Evolutionary conservation across 2,797 vertebrate genomes (phyloP), one percentile per base, ranked within the genome.

Genomic region (Megalops cyprinoides): DNA sequence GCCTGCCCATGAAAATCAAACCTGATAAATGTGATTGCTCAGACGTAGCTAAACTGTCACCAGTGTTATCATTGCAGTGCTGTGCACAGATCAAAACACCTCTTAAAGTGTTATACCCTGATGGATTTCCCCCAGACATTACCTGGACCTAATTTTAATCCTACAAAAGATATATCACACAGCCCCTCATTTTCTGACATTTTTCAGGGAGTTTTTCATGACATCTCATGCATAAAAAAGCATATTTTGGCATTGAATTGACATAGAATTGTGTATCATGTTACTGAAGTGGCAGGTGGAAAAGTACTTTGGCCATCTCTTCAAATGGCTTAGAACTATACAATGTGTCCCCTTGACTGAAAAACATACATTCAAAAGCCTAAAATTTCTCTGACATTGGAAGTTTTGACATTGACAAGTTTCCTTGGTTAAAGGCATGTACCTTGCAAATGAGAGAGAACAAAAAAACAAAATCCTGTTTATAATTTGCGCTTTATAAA

Each of bases 1-100:
- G n/a, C 53, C 31, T 78, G 56, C n/a, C 76, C 39, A 15, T 60
- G 25, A 48, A 25, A 62, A 56, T 77, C 31, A 55, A 44, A 48
- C 58, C 14, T 39, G 58, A 78, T 7, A 78, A 78, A 62, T 77
- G 28, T 56, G 28, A 56, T 58, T 39, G 20, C 65, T 62, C 23
- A 15, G 37, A 60, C 65, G 39, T 28, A 42, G 76, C 51, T 31
- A 14, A 71, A n/a, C 67, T 15, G 14, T 44, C 39, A 75, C 8
- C 73, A 31, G 46, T 12, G 9, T 28, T 20, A 48, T 46, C 44
- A 37, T 12, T 44, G 67, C 44, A 42, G 67, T 23, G 44, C 67
- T 71, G 42, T 39, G 23, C 44, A 44, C 67, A 71, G 44, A 39
- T 71, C 67, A 42, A 71, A 71, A 42, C 37, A 71, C 23, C n/a